phyloP scores from a whole-genome alignment of 2,888 invertebrate species.

The Hemithea aestivaria region DNA sequence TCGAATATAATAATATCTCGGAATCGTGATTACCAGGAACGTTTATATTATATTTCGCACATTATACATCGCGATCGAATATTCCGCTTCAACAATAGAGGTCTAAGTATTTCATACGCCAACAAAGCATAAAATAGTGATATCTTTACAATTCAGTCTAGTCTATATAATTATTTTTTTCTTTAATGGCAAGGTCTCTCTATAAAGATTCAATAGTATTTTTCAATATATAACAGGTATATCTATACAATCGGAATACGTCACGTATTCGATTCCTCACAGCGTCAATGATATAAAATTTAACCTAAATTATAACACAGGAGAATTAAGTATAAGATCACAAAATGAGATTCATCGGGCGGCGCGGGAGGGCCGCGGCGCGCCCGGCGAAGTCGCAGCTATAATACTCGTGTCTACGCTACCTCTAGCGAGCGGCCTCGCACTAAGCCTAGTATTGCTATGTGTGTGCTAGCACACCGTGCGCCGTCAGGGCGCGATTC shows the following conservation, averaged over 20 bases:
- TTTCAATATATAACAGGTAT: slow-evolving; percentile 76
- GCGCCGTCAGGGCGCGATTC: slow-evolving; percentile 87
- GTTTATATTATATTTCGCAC: slow-evolving; percentile 52
- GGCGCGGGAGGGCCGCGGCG: slow-evolving; percentile 50
- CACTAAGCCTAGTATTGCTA: slow-evolving; percentile 78
- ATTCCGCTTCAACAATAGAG: slow-evolving; percentile 68
- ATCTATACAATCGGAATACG: slow-evolving; percentile 72
- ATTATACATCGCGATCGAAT: slow-evolving; percentile 51
- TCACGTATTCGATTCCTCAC: slow-evolving; percentile 73
- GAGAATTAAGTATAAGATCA: slow-evolving; percentile 80
- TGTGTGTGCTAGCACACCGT: slow-evolving; percentile 81
- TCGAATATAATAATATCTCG: slow-evolving; percentile 58
- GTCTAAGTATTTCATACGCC: slow-evolving; percentile 65
- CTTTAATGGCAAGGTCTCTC: slow-evolving; percentile 77
- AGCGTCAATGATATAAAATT: slow-evolving; percentile 79
- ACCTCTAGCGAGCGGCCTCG: slow-evolving; percentile 73
- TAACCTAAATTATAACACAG: slow-evolving; percentile 80
- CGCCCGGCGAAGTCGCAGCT: slow-evolving; percentile 76
- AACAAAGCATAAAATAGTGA: slow-evolving; percentile 79
- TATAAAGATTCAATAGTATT: slow-evolving; percentile 78
- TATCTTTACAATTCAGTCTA: slow-evolving; percentile 79
- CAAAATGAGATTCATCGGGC: slow-evolving; percentile 79
- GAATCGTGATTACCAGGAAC: slow-evolving; percentile 62
- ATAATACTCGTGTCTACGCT: slow-evolving; percentile 73
- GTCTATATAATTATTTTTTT: slow-evolving; percentile 76